Evolutionary conservation across 1,140 invertebrate genomes (phyloP), one percentile per base, ranked within the genome.

Genomic region (Dolichoris vasculosae): DNA sequence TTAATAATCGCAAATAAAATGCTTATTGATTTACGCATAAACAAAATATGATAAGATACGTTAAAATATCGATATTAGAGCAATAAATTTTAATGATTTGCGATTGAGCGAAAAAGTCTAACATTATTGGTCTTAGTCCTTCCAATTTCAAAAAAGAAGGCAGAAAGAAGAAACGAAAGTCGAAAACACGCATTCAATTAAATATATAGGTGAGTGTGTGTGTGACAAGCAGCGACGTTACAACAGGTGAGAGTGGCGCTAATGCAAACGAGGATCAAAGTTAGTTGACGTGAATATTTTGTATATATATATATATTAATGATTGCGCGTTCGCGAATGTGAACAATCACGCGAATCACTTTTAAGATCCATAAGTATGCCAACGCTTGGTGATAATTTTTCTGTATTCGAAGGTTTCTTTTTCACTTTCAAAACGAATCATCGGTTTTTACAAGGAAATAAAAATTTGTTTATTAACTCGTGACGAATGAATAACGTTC

Each of bases 291-390:
- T 75, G 48, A 84, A 82, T 73, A 84, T 87, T 81, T 87, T 84
- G 80, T 87, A 85, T 71, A 87, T 84, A 80, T 84, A 75, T 87
- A 85, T 71, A 87, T 84, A 80, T 77, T 73, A 84, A 73, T 48
- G 7, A 83, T 76, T 43, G 81, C 35, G 64, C 43, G 59, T 78
- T 69, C 79, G 46, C 46, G 40, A 85, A 71, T 76, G 40, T 82
- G 63, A 69, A 63, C 69, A 86, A 48, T 64, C 59, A 48, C 48
- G 30, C 48, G 64, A 82, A 55, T 73, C 48, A 40, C 4, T 51
- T 38, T 40, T 79, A 77, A n/a, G 51, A 79, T 63, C 32, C 32
- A 67, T 3, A 67, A 81, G 13, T 81, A 81, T 51, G 40, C 59
- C 17, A 81, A 71, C 30, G n/a, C 11, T 55, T 64, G 55, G 32